These are phyloP conservation scores for Eupeodes corollae DNA, from an alignment of 1,140 invertebrate species.

Conservation along the genomic window DNA sequence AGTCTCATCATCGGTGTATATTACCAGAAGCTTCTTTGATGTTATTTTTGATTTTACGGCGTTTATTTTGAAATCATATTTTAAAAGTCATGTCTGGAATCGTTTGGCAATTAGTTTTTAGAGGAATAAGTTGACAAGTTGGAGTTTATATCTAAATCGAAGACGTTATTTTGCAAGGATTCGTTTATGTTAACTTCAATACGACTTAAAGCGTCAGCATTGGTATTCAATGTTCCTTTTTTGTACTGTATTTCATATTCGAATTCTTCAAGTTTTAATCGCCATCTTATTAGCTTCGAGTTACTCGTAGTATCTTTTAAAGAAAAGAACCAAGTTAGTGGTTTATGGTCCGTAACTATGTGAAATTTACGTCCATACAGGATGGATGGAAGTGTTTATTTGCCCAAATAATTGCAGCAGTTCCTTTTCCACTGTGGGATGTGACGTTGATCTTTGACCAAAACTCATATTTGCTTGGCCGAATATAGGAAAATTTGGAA, in stretches of 20 bases:
- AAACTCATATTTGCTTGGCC: no score
- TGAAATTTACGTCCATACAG: conserved; percentile 25
- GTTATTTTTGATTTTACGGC: conserved; percentile 10
- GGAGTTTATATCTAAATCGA: not conserved
- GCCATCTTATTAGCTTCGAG: conserved; percentile 17
- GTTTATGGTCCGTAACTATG: conserved; percentile 6
- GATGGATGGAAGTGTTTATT: conserved; percentile 36
- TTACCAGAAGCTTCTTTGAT: conserved; percentile 5
- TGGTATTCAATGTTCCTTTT: conserved; percentile 23
- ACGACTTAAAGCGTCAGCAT: conserved; percentile 21
- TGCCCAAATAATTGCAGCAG: conserved; percentile 27
- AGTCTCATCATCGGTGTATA: conserved; percentile 11
- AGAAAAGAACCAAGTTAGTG: conserved; percentile 26
- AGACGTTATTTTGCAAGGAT: not conserved
- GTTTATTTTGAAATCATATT: conserved; percentile 6
- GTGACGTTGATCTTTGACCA: no score
- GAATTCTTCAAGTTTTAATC: conserved; percentile 17
- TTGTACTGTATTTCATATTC: conserved; percentile 34
- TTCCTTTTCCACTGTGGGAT: conserved; percentile 24
- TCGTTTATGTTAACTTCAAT: conserved; percentile 6
- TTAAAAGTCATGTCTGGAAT: conserved; percentile 5
- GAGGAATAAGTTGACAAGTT: no score
- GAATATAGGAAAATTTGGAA: no score
- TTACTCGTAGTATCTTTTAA: conserved; percentile 32
- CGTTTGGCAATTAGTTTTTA: no score